These are phyloP conservation scores for Steromphala cineraria DNA, from an alignment of 2,888 invertebrate species.

Conservation along the genomic window DNA sequence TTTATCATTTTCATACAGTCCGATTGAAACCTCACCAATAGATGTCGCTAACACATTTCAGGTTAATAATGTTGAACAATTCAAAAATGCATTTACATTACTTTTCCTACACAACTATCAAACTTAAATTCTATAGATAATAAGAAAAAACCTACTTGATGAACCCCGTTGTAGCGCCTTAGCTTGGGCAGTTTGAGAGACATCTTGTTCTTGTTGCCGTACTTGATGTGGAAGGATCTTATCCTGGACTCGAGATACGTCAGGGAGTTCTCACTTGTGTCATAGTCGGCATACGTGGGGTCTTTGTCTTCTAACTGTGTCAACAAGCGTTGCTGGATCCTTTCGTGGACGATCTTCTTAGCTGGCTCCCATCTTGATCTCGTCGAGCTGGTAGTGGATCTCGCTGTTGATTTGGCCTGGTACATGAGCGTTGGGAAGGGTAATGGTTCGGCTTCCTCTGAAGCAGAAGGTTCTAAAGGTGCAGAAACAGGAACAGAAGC, in stretches of 20 bases:
- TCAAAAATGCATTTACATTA: no score
- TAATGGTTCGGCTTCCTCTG: neutral
- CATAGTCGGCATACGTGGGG: constrained; percentile 56
- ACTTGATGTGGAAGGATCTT: constrained; percentile 59
- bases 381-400: neutral
- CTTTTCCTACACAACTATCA: no score
- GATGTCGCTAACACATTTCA: no score
- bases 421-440: neutral
- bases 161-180: constrained; percentile 55
- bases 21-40: no score
- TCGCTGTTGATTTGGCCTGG: neutral
- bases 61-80: no score
- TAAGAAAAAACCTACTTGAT: constrained; percentile 29
- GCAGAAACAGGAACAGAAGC: no score
- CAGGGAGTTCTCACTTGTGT: constrained; percentile 63
- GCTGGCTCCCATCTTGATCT: constrained; percentile 48
- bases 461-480: neutral
- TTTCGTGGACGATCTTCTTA: constrained; percentile 55
- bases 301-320: constrained; percentile 27
- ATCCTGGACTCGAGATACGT: constrained; percentile 62
- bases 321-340: constrained; percentile 46
- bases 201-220: constrained; percentile 48
- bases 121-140: no score
- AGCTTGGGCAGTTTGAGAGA: constrained; percentile 61
- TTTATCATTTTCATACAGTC: no score